Evolutionary conservation across 1,140 invertebrate genomes (phyloP).

Genomic region (Papilio aristodemus): DNA sequence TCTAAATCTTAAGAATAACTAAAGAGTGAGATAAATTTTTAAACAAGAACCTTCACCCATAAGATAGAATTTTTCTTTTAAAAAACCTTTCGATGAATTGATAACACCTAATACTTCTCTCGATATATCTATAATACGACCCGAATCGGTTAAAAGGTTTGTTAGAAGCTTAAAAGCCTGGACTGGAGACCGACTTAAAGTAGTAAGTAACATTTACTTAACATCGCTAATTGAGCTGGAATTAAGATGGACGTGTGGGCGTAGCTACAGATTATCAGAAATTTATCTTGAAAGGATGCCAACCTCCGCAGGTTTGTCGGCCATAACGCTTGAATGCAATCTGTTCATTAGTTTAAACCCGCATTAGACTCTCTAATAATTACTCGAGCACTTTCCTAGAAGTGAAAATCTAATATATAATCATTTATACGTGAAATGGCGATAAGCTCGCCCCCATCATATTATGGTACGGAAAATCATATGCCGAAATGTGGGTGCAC

Average conservation of each 20-base stretch:
- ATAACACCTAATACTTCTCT: background rate
- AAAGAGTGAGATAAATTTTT: no score
- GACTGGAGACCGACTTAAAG: background rate
- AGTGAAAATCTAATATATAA: no score
- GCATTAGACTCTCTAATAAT: background rate
- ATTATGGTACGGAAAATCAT: no score
- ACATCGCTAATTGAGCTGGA: conserved; percentile 1
- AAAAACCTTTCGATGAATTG: background rate
- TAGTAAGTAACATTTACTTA: conserved; percentile 2
- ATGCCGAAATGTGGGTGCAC: no score
- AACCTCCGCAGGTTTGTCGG: background rate
- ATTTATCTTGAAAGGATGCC: conserved; percentile 1
- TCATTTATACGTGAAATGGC: no score
- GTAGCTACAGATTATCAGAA: background rate
- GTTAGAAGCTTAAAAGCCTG: background rate
- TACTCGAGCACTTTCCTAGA: no score
- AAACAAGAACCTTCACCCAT: no score
- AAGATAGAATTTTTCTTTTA: background rate
- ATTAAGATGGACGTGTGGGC: conserved; percentile 15
- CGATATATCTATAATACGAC: background rate
- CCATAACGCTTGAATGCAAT: background rate
- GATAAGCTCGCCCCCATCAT: no score
- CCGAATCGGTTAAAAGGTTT: conserved; percentile 8
- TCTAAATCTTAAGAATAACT: no score
- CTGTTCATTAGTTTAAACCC: background rate